Conservation (phyloP, 2,113 vertebrate genomes). For the Speoplatyrhinus poulsoni region DNA sequence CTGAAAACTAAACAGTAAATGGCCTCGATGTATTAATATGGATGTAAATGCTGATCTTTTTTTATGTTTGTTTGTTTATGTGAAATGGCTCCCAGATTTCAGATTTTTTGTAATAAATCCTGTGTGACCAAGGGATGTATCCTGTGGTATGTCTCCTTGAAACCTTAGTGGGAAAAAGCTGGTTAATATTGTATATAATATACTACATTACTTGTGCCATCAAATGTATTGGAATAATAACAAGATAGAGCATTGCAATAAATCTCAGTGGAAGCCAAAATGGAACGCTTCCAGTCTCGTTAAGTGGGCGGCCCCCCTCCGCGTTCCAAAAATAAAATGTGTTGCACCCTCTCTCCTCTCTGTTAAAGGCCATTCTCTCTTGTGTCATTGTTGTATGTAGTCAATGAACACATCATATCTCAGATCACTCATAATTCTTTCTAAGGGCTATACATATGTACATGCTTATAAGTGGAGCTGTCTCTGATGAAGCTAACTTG, state of each 20-base stretch:
- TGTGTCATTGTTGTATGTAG: not conserved
- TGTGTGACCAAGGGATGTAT: too few relatives aligned
- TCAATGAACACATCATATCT: not conserved
- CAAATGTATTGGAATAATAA: too few relatives aligned
- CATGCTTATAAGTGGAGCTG: not conserved
- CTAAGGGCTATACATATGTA: not conserved
- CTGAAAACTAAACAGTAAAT: not conserved
- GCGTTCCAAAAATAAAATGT: too few relatives aligned
- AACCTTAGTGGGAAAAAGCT: too few relatives aligned
- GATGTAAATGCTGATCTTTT: not conserved
- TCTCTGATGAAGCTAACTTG: not conserved
- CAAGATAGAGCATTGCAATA: too few relatives aligned
- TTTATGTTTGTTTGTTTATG: not conserved
- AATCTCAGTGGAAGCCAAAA: too few relatives aligned
- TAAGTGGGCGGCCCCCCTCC: too few relatives aligned
- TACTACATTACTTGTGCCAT: not conserved
- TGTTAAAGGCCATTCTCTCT: too few relatives aligned
- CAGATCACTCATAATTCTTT: not conserved
- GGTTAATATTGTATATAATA: not conserved
- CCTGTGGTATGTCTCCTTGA: too few relatives aligned
- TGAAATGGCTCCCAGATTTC: conserved; percentile 3
- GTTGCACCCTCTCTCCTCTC: too few relatives aligned
- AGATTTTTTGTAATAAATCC: conserved; percentile 11
- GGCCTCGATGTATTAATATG: not conserved
- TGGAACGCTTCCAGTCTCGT: too few relatives aligned